Percentiles rank a stretch among this genome's conserved stretches.
phyloP scores from a whole-genome alignment of 2,113 vertebrate species.

The Taxidea taxus region DNA sequence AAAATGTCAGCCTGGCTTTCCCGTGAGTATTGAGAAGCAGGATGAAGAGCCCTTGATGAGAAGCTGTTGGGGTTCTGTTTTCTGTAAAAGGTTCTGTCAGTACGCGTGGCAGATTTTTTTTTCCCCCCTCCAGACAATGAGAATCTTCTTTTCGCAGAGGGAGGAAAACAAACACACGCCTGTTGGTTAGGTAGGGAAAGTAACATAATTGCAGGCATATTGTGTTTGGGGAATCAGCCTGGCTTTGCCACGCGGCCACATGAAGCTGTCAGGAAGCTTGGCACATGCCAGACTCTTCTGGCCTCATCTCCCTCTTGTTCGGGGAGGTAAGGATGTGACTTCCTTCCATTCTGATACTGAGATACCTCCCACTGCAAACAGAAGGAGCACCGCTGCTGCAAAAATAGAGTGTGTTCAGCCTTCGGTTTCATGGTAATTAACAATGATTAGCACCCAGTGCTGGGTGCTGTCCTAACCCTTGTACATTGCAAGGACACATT shows the following conservation, averaged over 20 bases:
- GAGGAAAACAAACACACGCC: neutral
- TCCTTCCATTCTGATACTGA: neutral
- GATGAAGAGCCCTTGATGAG: neutral
- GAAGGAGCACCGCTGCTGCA: neutral
- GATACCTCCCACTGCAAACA: neutral
- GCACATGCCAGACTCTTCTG: constrained; percentile 16
- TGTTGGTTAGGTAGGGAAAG: constrained; percentile 46
- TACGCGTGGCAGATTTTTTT: neutral
- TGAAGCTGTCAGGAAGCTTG: constrained; percentile 40
- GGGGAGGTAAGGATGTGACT: neutral
- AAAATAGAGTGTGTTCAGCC: neutral
- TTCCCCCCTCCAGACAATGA: neutral
- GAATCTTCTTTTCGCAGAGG: neutral
- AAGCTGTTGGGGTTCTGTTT: neutral
- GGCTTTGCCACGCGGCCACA: neutral
- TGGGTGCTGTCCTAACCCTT: neutral
- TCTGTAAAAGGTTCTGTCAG: neutral
- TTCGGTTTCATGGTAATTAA: neutral
- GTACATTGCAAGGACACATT: too few relatives aligned
- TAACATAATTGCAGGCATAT: neutral
- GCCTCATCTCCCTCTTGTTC: neutral
- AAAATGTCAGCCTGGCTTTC: constrained; percentile 71
- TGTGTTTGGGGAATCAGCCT: neutral
- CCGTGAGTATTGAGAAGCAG: neutral
- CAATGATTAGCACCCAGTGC: accelerated